Evolutionary conservation across 2,888 invertebrate species (phyloP).

Genomic region (Tanypteryx hageni): DNA sequence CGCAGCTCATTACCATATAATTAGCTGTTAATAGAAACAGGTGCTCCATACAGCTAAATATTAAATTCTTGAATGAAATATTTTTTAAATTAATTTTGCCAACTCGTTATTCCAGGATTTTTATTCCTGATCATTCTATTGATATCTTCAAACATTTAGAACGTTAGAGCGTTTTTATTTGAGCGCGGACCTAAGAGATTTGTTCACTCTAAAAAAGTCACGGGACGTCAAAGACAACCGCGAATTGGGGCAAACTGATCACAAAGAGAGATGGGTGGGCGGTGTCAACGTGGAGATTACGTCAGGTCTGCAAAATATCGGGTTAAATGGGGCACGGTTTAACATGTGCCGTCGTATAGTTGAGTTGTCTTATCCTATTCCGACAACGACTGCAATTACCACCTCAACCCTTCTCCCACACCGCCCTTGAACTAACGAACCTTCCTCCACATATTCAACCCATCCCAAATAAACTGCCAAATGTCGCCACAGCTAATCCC

Average conservation of each 20-base stretch:
- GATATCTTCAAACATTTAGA: no score
- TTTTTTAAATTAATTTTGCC: no score
- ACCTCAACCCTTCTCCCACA: background rate
- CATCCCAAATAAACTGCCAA: background rate
- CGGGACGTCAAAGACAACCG: background rate
- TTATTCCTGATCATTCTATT: no score
- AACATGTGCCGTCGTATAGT: slow-evolving; percentile 14
- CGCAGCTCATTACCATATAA: no score
- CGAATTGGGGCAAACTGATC: slow-evolving; percentile 1
- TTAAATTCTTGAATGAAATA: no score
- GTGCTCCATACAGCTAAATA: no score
- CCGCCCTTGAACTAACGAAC: background rate
- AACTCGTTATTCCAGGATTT: no score
- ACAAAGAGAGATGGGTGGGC: background rate
- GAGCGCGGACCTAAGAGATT: no score
- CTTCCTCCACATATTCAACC: background rate
- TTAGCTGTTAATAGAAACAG: no score
- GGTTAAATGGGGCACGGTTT: slow-evolving; percentile 20
- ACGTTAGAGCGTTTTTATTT: no score
- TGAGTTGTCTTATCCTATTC: slow-evolving; percentile 31
- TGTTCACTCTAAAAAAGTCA: background rate
- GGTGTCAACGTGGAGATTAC: slow-evolving; percentile 27
- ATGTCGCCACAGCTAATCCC: background rate
- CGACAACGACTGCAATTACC: slow-evolving; percentile 28
- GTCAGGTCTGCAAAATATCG: slow-evolving; percentile 12